Evolutionary conservation across 2,113 vertebrate species (phyloP).

Genomic region (Pollimyrus isidori): DNA sequence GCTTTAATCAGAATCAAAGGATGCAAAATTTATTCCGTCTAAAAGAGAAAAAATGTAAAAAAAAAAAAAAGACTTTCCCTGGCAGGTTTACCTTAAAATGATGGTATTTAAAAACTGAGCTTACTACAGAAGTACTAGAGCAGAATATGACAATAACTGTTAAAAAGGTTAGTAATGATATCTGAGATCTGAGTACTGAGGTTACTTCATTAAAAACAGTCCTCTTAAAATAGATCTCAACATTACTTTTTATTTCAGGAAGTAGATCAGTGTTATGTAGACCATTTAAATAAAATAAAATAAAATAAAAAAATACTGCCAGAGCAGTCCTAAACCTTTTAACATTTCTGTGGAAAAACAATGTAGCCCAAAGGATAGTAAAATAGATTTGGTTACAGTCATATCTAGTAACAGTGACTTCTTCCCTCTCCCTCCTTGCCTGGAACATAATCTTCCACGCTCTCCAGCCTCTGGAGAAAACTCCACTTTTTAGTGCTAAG

Average conservation of each 20-base stretch:
- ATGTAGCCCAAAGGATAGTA: conserved; percentile 54
- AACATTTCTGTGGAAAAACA: conserved; percentile 44
- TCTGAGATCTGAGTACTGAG: conserved; percentile 12
- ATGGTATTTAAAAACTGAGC: not conserved
- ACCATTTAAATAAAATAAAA: conserved; percentile 28
- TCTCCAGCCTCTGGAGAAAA: conserved; percentile 37
- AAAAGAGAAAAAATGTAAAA: not conserved
- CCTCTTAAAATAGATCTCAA: conserved; percentile 39
- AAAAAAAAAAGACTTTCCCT: not conserved
- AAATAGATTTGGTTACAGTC: conserved; percentile 66
- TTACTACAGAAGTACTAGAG: not conserved
- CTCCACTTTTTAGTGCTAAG: conserved; percentile 41
- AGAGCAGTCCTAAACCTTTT: conserved; percentile 47
- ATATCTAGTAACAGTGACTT: conserved; percentile 60
- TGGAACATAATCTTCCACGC: conserved; percentile 61
- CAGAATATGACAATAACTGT: conserved; percentile 24
- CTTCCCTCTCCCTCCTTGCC: conserved; percentile 49
- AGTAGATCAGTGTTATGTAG: conserved; percentile 48
- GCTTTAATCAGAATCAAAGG: not conserved
- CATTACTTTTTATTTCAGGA: conserved; percentile 5
- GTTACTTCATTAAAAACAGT: conserved; percentile 28
- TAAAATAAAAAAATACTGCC: conserved; percentile 39
- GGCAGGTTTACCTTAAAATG: not conserved
- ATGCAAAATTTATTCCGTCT: not conserved
- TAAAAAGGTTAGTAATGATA: conserved; percentile 7